phyloP scores from a whole-genome alignment of 2,113 vertebrate genomes.

The Haplotaxodon microlepis region DNA sequence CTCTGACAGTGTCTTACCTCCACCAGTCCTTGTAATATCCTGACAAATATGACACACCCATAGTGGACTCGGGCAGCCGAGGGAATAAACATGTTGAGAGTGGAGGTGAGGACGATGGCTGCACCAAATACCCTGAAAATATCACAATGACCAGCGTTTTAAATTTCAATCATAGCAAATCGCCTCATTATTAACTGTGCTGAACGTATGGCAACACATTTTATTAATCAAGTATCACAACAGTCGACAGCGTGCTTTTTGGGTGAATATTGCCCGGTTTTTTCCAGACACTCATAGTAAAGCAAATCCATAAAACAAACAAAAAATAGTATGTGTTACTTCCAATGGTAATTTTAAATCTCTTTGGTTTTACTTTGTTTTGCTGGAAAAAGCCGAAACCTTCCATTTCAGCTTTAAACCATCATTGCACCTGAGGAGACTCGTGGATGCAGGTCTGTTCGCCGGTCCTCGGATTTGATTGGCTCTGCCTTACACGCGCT shows the following conservation, averaged over 20 bases:
- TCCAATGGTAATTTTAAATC: background rate
- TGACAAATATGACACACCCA: constrained; percentile 94
- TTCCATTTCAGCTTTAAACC: background rate
- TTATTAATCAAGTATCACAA: background rate
- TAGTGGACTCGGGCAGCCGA: constrained; percentile 92
- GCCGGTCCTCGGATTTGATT: background rate
- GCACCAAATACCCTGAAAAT: constrained; percentile 90
- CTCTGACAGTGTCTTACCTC: constrained; percentile 76
- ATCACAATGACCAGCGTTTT: background rate
- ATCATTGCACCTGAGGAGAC: background rate
- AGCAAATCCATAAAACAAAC: background rate
- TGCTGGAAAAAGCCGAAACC: background rate
- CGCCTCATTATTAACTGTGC: background rate
- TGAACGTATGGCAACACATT: background rate
- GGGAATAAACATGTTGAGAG: constrained; percentile 95
- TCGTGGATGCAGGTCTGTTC: background rate
- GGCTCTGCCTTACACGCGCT: background rate
- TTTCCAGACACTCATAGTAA: background rate
- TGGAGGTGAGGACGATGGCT: constrained; percentile 92
- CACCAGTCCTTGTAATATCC: constrained; percentile 95
- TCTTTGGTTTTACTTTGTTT: background rate
- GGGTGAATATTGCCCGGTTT: background rate
- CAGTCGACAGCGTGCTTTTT: background rate
- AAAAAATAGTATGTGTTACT: background rate
- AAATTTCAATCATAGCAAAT: background rate